Conservation (phyloP, 2,888 invertebrate genomes). For the Drosophila antonietae region DNA sequence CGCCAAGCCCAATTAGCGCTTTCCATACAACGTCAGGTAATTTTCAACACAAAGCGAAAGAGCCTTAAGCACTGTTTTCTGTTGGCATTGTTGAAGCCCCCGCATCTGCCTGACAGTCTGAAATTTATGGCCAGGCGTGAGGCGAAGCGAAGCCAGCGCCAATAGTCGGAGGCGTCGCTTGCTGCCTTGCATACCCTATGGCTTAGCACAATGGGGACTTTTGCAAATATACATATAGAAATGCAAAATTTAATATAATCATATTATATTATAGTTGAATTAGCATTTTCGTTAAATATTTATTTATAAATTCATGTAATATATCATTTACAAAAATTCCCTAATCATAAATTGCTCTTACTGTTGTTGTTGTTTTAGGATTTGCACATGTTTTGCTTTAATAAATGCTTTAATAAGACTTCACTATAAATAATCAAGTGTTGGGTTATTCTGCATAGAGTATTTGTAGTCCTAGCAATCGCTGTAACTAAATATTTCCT, state of each 20-base stretch:
- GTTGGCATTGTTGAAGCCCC: slow-evolving; percentile 31
- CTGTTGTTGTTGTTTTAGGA: no score
- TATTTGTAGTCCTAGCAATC: neutral
- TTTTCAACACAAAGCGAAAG: slow-evolving; percentile 41
- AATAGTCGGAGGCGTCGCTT: slow-evolving; percentile 52
- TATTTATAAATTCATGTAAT: neutral
- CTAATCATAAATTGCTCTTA: no score
- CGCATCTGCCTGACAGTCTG: slow-evolving; percentile 58
- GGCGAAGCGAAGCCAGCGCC: slow-evolving; percentile 37
- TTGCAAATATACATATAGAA: no score
- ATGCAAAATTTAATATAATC: no score
- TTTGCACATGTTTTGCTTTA: neutral
- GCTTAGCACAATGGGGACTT: neutral
- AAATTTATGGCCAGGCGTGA: slow-evolving; percentile 72
- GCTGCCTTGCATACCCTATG: slow-evolving; percentile 16
- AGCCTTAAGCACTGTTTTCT: slow-evolving; percentile 21
- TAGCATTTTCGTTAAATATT: no score
- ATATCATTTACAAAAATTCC: neutral
- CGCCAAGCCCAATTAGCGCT: slow-evolving; percentile 52
- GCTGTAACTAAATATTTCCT: neutral
- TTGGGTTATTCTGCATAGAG: slow-evolving; percentile 2
- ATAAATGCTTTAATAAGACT: neutral
- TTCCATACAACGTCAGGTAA: slow-evolving; percentile 48
- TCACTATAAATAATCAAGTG: neutral
- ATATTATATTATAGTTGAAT: no score